Base-by-base conservation (phyloP, 2,888 invertebrate genomes). In the Octonoba sinensis region DNA sequence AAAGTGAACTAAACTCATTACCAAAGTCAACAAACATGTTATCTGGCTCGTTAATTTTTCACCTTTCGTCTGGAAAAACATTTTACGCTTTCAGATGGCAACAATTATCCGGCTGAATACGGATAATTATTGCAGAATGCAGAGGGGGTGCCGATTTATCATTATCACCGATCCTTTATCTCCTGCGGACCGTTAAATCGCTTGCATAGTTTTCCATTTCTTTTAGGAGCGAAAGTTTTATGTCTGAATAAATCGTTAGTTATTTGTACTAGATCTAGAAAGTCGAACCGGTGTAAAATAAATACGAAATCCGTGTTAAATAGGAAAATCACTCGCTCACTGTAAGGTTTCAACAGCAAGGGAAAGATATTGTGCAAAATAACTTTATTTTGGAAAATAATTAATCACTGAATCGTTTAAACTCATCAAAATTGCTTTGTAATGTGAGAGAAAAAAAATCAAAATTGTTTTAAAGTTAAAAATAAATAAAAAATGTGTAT, bases 41-140 rank as follows among this genome's bases (percentile, higher is more conserved):
- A 64, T 62, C 51, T 54, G 24, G 60, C 60, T 54, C 49, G 64
- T 64, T 73, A 64, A 60, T 51, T 27, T 27, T 18, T 54, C 49
- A 62, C 56, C 72, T 64, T 64, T 73, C 47, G 16, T 51, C 20
- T 20, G 49, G 24, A 64, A 64, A 73, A 64, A 71, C 60, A 49
- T 44, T 73, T 64, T 46, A 64, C 56, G 20, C 44, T 36, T 60
- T 47, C 60, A 60, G 49, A 57, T 46, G 71, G 54, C 22, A 36
- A 54, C 27, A 64, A 64, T 64, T 73, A 64, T 73, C 71, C 49
- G 11, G n/a, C 11, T 47, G 54, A 73, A 62, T 22, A 18, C 62
- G n/a, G 64, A 64, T 73, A 73, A 73, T 62, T 73, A 62, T 62
- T 64, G 44, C 62, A 73, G 49, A 13, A 22, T 27, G 22, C 27